Evolutionary conservation across 2,113 vertebrate species (phyloP).

Genomic region (Corythaixoides concolor): DNA sequence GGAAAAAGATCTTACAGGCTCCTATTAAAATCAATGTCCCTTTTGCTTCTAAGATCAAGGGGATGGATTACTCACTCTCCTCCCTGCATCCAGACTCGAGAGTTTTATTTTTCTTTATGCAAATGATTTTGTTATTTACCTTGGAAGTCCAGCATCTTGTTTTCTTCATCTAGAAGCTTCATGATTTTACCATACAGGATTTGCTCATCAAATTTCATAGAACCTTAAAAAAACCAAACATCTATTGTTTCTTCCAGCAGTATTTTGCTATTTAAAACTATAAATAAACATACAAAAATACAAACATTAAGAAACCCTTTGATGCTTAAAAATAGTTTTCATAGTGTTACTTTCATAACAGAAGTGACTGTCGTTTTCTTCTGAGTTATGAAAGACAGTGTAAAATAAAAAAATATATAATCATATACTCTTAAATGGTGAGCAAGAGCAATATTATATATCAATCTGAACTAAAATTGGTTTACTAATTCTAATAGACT

Average conservation of each 20-base stretch:
- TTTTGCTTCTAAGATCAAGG: conserved; percentile 3
- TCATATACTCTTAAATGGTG: neutral
- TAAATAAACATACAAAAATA: neutral
- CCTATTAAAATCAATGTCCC: neutral
- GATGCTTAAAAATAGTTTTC: neutral
- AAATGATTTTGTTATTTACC: conserved; percentile 69
- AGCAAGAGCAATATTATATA: neutral
- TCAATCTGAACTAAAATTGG: neutral
- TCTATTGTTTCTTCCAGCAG: neutral
- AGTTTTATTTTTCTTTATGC: neutral
- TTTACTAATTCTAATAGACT: neutral
- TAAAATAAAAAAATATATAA: neutral
- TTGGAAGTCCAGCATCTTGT: conserved; percentile 70
- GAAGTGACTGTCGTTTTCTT: neutral
- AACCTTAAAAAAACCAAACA: conserved; percentile 66
- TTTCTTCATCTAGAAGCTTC: conserved; percentile 76
- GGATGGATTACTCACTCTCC: neutral
- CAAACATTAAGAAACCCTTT: neutral
- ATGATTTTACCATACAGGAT: conserved; percentile 74
- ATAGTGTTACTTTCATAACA: neutral
- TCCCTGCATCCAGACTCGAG: neutral
- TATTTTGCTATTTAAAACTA: neutral
- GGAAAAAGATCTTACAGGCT: neutral
- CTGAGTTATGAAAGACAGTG: neutral
- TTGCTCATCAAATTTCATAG: conserved; percentile 67